Percentiles rank a stretch among this genome's conserved stretches.
Conservation (phyloP, 2,113 vertebrate genomes). For the Atrichornis clamosus region DNA sequence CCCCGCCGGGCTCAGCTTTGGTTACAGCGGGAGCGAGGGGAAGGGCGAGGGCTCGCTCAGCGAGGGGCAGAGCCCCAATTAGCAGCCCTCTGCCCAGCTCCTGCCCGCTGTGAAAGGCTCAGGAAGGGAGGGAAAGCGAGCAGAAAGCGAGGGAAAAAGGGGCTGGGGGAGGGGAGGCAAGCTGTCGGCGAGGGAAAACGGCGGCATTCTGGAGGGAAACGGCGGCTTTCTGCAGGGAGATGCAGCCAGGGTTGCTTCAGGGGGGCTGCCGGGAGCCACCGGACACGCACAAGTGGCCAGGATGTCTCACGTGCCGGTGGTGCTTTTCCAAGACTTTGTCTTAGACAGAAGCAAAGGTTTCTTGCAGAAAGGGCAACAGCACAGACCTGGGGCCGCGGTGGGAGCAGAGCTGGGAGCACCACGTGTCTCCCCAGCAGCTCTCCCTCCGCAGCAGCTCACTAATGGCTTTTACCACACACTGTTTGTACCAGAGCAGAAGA, state of each 20-base stretch:
- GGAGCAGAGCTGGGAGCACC: neutral
- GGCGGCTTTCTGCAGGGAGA: constrained; percentile 59
- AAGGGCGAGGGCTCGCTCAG: neutral
- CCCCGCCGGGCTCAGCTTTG: neutral
- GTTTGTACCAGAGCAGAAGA: accelerated
- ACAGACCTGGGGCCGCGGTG: accelerated
- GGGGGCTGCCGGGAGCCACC: neutral
- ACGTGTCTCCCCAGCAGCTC: neutral
- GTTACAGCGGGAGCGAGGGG: neutral
- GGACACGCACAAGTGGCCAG: accelerated
- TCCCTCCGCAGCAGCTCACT: neutral
- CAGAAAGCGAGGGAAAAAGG: neutral
- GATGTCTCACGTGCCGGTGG: accelerated
- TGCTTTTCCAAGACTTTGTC: neutral
- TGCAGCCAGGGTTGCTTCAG: neutral
- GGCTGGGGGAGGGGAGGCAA: neutral
- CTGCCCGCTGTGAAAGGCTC: neutral
- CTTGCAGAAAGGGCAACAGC: neutral
- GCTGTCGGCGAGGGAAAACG: neutral
- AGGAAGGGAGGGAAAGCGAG: constrained; percentile 52
- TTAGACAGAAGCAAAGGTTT: accelerated
- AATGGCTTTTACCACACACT: neutral
- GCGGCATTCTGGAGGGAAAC: neutral
- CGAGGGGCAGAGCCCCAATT: constrained; percentile 66
- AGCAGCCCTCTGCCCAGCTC: constrained; percentile 31